Conservation (phyloP, 2,113 vertebrate genomes). For the Aplodontia rufa region DNA sequence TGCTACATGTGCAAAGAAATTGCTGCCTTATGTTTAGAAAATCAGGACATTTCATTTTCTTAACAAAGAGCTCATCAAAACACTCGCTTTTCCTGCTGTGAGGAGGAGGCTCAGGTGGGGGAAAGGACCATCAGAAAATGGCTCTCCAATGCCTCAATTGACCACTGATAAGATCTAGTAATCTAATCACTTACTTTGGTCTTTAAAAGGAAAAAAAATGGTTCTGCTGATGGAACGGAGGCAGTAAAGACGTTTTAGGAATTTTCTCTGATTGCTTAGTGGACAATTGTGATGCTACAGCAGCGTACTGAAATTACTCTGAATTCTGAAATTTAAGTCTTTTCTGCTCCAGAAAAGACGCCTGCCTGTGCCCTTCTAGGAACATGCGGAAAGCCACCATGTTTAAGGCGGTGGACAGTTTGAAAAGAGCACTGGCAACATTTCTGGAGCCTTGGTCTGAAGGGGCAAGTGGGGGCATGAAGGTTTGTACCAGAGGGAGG, state of each 20-base stretch:
- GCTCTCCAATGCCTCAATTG: not conserved
- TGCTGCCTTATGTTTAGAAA: constrained; percentile 48
- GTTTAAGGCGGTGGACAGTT: not conserved
- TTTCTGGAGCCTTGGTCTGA: constrained; percentile 24
- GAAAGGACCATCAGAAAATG: not conserved
- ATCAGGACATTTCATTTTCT: constrained; percentile 46
- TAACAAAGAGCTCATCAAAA: constrained; percentile 19
- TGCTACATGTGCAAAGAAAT: constrained; percentile 45
- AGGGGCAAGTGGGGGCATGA: constrained; percentile 1
- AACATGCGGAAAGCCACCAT: not conserved
- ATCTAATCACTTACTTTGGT: constrained; percentile 37
- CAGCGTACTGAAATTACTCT: not conserved
- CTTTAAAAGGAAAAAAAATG: constrained; percentile 16
- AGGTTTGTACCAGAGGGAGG: constrained; percentile 67
- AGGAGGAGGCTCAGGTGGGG: not conserved
- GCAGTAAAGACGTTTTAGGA: constrained; percentile 50
- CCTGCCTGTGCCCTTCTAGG: not conserved
- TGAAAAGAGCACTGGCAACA: not conserved
- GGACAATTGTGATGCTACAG: not conserved
- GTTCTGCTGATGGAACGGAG: constrained; percentile 42
- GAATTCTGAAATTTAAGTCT: constrained; percentile 43
- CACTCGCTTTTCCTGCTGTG: not conserved
- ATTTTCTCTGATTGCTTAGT: constrained; percentile 56
- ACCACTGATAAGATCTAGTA: constrained; percentile 25
- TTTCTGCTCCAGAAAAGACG: constrained; percentile 39